These are phyloP conservation scores for Epinephelus moara DNA, from an alignment of 2,113 vertebrate species.

Conservation along the genomic window DNA sequence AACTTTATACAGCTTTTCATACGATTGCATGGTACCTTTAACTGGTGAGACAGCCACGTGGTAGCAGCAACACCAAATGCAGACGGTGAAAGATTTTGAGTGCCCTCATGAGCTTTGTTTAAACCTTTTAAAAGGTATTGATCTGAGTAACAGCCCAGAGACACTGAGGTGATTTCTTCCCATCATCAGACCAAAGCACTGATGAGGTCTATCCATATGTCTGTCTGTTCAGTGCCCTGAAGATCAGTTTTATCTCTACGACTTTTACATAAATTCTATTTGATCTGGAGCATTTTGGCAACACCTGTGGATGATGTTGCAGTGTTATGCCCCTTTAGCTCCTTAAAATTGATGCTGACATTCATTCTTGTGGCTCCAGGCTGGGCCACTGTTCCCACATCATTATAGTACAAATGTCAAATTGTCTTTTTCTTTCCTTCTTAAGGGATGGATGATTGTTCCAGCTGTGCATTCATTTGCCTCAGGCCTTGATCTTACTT, in stretches of 20 bases:
- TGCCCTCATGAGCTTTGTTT: slow-evolving; percentile 49
- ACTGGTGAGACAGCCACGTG: slow-evolving; percentile 15
- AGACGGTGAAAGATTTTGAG: slow-evolving; percentile 22
- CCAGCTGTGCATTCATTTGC: slow-evolving; percentile 28
- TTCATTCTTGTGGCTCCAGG: slow-evolving; percentile 42
- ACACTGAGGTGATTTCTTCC: slow-evolving; percentile 51
- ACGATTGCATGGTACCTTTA: background rate
- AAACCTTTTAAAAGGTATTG: slow-evolving; percentile 60
- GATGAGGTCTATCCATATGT: slow-evolving; percentile 43
- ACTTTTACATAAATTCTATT: slow-evolving; percentile 44
- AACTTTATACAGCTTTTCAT: slow-evolving; percentile 25
- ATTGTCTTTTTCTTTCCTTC: slow-evolving; percentile 4
- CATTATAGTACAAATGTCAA: slow-evolving; percentile 47
- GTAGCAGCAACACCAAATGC: slow-evolving; percentile 21
- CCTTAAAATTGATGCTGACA: slow-evolving; percentile 37
- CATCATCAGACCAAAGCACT: slow-evolving; percentile 39
- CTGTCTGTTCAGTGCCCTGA: slow-evolving; percentile 38
- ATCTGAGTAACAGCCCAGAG: slow-evolving; percentile 49
- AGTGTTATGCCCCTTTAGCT: slow-evolving; percentile 17
- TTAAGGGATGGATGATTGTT: slow-evolving; percentile 30
- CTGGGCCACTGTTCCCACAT: slow-evolving; percentile 31
- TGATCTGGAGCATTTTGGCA: slow-evolving; percentile 35
- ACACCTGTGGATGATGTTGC: slow-evolving; percentile 45
- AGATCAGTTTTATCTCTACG: slow-evolving; percentile 33
- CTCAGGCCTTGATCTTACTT: slow-evolving; percentile 17